Evolutionary conservation across 1,140 invertebrate species (phyloP).

Genomic region (Scaptodrosophila lebanonensis): DNA sequence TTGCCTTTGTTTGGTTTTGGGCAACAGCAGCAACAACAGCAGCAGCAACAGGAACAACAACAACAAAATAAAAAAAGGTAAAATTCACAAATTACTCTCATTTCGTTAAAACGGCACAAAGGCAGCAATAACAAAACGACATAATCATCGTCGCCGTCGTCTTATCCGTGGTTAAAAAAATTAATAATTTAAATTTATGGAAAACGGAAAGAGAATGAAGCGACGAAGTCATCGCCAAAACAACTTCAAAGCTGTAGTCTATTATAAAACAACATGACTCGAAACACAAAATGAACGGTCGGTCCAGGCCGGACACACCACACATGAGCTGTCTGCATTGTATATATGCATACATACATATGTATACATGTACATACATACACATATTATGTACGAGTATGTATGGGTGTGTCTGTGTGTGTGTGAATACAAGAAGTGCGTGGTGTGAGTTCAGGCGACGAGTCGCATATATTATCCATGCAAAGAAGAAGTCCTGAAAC

Average conservation of each 20-base stretch:
- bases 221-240: conserved; percentile 70
- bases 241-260: conserved; percentile 64
- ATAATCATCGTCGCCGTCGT: conserved; percentile 71
- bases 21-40: conserved; percentile 25
- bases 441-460: too few species aligned
- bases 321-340: too few species aligned
- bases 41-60: conserved; percentile 11
- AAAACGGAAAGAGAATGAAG: conserved; percentile 71
- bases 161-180: conserved; percentile 69
- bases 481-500: too few species aligned
- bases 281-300: conserved; percentile 29
- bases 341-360: conserved; percentile 1
- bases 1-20: conserved; percentile 57
- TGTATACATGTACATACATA: too few species aligned
- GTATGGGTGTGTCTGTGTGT: too few species aligned
- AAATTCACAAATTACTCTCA: conserved; percentile 71
- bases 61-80: conserved; percentile 47
- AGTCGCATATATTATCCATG: too few species aligned
- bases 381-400: too few species aligned
- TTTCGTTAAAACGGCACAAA: conserved; percentile 72
- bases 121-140: conserved; percentile 68
- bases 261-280: conserved; percentile 67
- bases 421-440: conserved; percentile 9
- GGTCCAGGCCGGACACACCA: conserved; percentile 14
- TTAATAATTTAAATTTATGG: conserved; percentile 74